phyloP scores from a whole-genome alignment of 2,797 vertebrate species.

The Setipinna tenuifilis region DNA sequence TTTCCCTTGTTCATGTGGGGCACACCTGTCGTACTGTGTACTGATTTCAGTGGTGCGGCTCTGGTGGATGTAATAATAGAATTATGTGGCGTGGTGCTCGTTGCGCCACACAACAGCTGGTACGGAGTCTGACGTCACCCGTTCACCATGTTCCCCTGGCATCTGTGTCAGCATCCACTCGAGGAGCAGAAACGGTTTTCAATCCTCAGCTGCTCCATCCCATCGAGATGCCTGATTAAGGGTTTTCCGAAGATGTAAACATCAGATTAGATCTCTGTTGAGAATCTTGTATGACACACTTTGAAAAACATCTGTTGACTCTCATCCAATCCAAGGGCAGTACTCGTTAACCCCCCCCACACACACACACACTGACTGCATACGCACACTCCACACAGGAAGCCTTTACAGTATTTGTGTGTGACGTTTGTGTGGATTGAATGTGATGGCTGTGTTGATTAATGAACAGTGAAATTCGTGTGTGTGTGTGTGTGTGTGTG shows the following conservation, averaged over 20 bases:
- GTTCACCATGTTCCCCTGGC: not conserved
- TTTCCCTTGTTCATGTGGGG: constrained; percentile 19
- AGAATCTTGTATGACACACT: no score
- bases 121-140: constrained; percentile 18
- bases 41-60: constrained; percentile 10
- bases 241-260: not conserved
- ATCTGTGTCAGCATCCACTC: constrained; percentile 9
- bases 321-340: not conserved
- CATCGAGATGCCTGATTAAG: not conserved
- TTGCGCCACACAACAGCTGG: constrained; percentile 19
- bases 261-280: no score
- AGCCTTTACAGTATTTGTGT: no score
- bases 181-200: not conserved
- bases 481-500: no score
- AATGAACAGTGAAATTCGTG: no score
- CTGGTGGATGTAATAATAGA: constrained; percentile 29
- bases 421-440: no score
- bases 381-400: no score
- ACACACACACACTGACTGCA: not conserved
- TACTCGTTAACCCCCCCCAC: no score
- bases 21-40: constrained; percentile 26
- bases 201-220: not conserved
- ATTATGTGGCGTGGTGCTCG: constrained; percentile 1
- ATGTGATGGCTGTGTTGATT: no score
- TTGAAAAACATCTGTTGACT: not conserved